Percentiles rank a stretch among this genome's conserved stretches.
phyloP scores from a whole-genome alignment of 92 coral and sea anemone genomes.

The Epizoanthus stellaris region DNA sequence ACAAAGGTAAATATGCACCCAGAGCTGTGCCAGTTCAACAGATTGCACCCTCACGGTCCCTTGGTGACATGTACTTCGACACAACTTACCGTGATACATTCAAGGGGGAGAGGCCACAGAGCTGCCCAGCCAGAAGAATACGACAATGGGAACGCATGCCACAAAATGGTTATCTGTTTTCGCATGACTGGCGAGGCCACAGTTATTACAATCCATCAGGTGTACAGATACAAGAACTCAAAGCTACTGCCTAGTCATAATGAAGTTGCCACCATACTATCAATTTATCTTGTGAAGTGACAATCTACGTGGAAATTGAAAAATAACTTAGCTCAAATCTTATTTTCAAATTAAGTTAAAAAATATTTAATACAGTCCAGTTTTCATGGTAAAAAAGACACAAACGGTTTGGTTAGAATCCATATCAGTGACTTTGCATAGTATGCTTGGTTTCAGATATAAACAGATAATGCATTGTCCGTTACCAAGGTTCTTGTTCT shows the following conservation, averaged over 20 bases:
- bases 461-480: too few relatives aligned
- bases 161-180: conserved; percentile 79
- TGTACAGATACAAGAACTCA: conserved; percentile 70
- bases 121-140: conserved; percentile 90
- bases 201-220: conserved; percentile 79
- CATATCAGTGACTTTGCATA: too few relatives aligned
- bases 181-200: conserved; percentile 87
- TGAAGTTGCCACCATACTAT: neutral
- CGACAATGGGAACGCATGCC: conserved; percentile 71
- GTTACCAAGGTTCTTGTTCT: too few relatives aligned
- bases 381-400: too few relatives aligned
- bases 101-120: conserved; percentile 85
- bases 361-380: neutral
- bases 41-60: conserved; percentile 60
- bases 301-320: neutral
- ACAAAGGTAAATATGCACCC: conserved; percentile 88
- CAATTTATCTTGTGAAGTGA: conserved; percentile 7
- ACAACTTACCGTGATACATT: conserved; percentile 95
- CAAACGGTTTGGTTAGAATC: too few relatives aligned
- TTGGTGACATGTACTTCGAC: conserved; percentile 83
- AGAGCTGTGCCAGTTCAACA: conserved; percentile 86
- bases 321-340: too few relatives aligned
- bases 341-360: too few relatives aligned
- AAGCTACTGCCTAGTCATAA: conserved; percentile 12
- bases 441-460: too few relatives aligned